Conservation (phyloP, 2,888 invertebrate species). For the Meta bourneti region DNA sequence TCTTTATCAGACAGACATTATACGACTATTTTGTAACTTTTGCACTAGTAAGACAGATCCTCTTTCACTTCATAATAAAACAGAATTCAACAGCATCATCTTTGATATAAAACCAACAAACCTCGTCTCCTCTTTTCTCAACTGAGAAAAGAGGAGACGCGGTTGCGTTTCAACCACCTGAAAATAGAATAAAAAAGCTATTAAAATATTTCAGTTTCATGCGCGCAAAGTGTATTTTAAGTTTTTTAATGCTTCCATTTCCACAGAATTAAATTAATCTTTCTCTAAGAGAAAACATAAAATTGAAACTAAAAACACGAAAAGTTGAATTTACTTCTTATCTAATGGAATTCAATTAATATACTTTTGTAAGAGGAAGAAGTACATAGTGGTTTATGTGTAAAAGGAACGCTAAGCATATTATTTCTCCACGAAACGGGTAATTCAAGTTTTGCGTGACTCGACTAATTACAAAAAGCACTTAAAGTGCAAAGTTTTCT, state of each 20-base stretch:
- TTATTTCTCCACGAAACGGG: not conserved
- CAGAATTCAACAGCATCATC: too few species aligned
- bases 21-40: too few species aligned
- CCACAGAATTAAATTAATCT: not conserved
- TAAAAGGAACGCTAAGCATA: not conserved
- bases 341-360: not conserved
- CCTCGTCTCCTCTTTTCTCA: too few species aligned
- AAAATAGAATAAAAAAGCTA: not conserved
- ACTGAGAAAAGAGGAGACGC: too few species aligned
- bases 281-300: not conserved
- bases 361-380: not conserved
- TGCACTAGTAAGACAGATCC: too few species aligned
- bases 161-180: too few species aligned
- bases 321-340: not conserved
- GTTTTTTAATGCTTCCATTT: not conserved
- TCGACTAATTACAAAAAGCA: not conserved
- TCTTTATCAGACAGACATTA: too few species aligned
- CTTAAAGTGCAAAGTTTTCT: slow-evolving; percentile 7
- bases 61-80: too few species aligned
- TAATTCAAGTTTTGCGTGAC: slow-evolving; percentile 37
- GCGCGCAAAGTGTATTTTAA: not conserved
- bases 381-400: not conserved
- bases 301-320: not conserved
- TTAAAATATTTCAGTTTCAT: not conserved
- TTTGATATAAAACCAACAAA: too few species aligned